Evolutionary conservation across 2,113 vertebrate species (phyloP), one percentile per base, ranked within the genome.

Genomic region (Tupaia chinensis): DNA sequence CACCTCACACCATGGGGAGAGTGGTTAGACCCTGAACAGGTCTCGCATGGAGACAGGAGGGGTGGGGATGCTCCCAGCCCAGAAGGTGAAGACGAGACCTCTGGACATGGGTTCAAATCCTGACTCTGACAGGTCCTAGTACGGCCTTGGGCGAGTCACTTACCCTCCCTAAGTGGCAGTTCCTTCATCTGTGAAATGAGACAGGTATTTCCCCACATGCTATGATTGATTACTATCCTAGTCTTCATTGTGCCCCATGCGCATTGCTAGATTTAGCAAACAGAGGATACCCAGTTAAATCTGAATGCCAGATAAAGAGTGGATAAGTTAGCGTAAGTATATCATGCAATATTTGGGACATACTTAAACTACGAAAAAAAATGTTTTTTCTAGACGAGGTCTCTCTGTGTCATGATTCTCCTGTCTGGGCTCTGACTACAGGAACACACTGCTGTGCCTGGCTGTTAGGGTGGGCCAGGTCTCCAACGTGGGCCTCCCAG

Each of bases 41-140:
- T 2, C 6, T 2, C 2, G 4, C 32, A 5, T 53, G 32, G 2
- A 27, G 23, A 15, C 1, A 0, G 32, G 20, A 0, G 7, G 44
- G 29, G 25, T 9, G 11, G 10, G 13, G 56, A 2, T 1, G 9
- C 1, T 13, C 72, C 89, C 20, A 32, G n/a, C 32, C 23, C 11
- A 32, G 15, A 7, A 0, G 9, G 60, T 29, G 20, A 78, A 44
- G 22, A 7, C 3, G 7, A 8, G 65, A 17, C 13, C 4, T 22
- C 20, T 17, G 8, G 58, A n/a, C 22, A 29, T 19, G 34, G 54
- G 44, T 83, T 95, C 78, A 23, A 44, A 60, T 63, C 10, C 58
- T 14, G 10, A 0, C 23, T 53, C 29, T 34, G 70, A 22, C 3
- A 23, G 32, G 74, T 2, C 8, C 17, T 3, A 12, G 22, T 23